Evolutionary conservation across 1,140 invertebrate genomes (phyloP).

Genomic region (Bombus sylvicola): DNA sequence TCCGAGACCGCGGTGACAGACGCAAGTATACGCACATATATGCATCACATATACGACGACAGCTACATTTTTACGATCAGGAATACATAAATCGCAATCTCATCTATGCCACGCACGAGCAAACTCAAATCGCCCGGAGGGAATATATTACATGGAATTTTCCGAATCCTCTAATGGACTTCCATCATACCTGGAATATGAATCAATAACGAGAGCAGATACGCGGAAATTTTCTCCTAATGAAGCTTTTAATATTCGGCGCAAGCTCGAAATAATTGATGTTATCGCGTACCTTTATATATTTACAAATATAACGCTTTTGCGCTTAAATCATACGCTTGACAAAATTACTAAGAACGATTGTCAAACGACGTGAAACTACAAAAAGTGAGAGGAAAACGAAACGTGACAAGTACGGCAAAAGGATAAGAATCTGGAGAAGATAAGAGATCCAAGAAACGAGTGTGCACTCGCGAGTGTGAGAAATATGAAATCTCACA

Average conservation of each 20-base stretch:
- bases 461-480: constrained; percentile 21
- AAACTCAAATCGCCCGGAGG: neutral
- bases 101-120: constrained; percentile 9
- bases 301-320: too few relatives aligned
- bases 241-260: neutral
- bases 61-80: constrained; percentile 5
- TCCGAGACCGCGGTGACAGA: too few relatives aligned
- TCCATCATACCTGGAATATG: neutral
- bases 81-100: constrained; percentile 22
- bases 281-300: neutral
- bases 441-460: neutral
- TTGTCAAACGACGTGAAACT: neutral
- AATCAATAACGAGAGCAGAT: constrained; percentile 14
- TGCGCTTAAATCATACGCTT: neutral
- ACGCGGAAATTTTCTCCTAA: neutral
- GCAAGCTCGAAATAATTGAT: neutral
- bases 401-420: constrained; percentile 24
- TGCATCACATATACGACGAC: neutral
- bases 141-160: constrained; percentile 23
- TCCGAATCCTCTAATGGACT: constrained; percentile 11
- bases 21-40: neutral
- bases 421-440: constrained; percentile 26
- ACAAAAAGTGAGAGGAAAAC: neutral
- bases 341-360: neutral
- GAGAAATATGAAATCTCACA: constrained; percentile 58